Percentiles rank a stretch among this genome's conserved stretches.
These are phyloP conservation scores for Callimico goeldii DNA, from an alignment of 2,797 vertebrate genomes.

Conservation along the genomic window DNA sequence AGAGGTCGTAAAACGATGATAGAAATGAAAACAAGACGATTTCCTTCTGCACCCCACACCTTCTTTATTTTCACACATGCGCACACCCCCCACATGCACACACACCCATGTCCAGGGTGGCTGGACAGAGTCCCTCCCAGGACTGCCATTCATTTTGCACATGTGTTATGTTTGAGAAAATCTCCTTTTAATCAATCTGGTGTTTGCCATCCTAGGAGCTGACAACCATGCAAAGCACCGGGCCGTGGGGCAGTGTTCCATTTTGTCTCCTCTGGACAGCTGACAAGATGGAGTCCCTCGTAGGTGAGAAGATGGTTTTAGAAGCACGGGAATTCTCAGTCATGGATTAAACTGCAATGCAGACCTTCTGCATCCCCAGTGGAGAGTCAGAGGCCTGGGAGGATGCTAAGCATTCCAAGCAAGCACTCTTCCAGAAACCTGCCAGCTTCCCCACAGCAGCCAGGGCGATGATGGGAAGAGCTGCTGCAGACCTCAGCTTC, in stretches of 20 bases:
- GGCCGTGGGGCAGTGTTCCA: background rate
- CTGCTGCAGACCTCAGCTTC: background rate
- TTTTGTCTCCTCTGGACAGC: background rate
- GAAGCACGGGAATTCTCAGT: background rate
- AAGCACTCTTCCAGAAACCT: constrained; percentile 57
- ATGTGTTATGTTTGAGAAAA: constrained; percentile 34
- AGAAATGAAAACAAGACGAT: background rate
- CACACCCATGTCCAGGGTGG: background rate
- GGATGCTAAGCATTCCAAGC: constrained; percentile 50
- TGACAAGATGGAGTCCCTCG: background rate
- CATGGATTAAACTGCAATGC: background rate
- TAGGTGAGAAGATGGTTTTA: background rate
- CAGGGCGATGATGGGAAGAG: background rate
- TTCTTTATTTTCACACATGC: background rate
- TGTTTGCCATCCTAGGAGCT: constrained; percentile 53
- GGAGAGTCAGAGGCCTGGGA: constrained; percentile 40
- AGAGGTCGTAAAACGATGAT: background rate
- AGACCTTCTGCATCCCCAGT: background rate
- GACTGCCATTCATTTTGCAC: too few relatives aligned
- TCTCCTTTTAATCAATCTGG: constrained; percentile 51
- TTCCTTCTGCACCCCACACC: background rate
- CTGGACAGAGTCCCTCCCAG: rapidly evolving
- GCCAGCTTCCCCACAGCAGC: background rate
- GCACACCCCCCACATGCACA: background rate
- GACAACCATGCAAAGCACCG: background rate